phyloP scores from a whole-genome alignment of 2,113 vertebrate genomes.

The Semicossyphus pulcher region DNA sequence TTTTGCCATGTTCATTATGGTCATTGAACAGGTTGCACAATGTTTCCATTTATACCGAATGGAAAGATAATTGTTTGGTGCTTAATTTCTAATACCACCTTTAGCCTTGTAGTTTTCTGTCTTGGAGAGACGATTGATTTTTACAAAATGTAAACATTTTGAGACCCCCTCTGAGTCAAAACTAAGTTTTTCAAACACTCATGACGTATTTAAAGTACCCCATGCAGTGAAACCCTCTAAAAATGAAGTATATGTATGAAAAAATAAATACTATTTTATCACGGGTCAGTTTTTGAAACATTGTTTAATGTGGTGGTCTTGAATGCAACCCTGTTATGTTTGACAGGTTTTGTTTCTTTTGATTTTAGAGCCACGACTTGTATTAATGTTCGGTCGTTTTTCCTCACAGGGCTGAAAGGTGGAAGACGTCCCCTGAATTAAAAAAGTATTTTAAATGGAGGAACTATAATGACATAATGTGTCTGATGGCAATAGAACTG shows the following conservation, averaged over 20 bases:
- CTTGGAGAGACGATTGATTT: conserved; percentile 72
- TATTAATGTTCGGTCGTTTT: conserved; percentile 53
- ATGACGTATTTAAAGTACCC: conserved; percentile 69
- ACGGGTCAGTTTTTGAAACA: conserved; percentile 72
- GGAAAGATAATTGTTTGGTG: conserved; percentile 80
- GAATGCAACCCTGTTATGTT: conserved; percentile 64
- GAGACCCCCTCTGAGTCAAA: conserved; percentile 64
- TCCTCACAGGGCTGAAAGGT: conserved; percentile 52
- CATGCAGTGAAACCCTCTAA: conserved; percentile 71
- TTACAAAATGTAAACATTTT: conserved; percentile 75
- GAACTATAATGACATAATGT: conserved; percentile 28
- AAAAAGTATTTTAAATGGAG: conserved; percentile 43
- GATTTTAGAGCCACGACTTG: conserved; percentile 47
- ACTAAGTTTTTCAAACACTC: conserved; percentile 62
- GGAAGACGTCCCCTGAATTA: conserved; percentile 37
- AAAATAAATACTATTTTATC: conserved; percentile 79
- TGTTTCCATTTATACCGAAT: conserved; percentile 78
- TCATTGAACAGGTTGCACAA: conserved; percentile 82
- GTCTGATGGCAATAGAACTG: conserved; percentile 58
- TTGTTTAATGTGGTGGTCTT: conserved; percentile 71
- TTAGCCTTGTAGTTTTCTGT: conserved; percentile 80
- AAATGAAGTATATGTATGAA: conserved; percentile 70
- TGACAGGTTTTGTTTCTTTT: conserved; percentile 39
- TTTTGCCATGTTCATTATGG: conserved; percentile 74
- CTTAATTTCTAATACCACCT: conserved; percentile 81